A percentile compares a stretch with the other conserved stretches of the same genome.
Conservation (phyloP, 30 jellyfish, hydroid and myxozoan genomes). For the Morbakka virulenta region DNA sequence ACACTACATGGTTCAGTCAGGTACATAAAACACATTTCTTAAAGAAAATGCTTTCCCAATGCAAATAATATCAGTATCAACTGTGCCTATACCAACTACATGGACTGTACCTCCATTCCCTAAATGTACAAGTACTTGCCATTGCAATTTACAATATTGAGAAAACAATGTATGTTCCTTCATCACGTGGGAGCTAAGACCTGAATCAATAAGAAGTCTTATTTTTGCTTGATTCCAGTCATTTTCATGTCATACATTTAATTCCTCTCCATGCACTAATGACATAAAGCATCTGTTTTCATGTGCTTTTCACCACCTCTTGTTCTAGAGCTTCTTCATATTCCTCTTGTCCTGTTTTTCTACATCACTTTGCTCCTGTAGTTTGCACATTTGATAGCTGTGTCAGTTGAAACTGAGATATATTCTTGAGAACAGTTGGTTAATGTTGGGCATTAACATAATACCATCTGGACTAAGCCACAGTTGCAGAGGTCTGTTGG, state of each 20-base stretch:
- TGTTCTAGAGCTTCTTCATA: not conserved
- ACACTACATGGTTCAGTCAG: not conserved
- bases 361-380: no score
- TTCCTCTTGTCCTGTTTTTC: no score
- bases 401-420: no score
- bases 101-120: not conserved
- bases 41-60: not conserved
- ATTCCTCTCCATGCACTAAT: not conserved
- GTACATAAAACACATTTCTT: not conserved
- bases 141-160: not conserved
- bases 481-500: no score
- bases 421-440: no score
- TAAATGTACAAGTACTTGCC: not conserved
- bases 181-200: not conserved
- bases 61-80: not conserved
- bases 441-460: no score
- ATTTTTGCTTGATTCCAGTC: not conserved
- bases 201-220: not conserved
- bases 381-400: no score
- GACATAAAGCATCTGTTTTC: not conserved
- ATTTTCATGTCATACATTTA: not conserved
- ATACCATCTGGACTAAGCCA: no score
- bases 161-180: not conserved
- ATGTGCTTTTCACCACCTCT: not conserved
- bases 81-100: not conserved